phyloP scores from a whole-genome alignment of 2,113 vertebrate genomes.

The Glaucidium brasilianum region DNA sequence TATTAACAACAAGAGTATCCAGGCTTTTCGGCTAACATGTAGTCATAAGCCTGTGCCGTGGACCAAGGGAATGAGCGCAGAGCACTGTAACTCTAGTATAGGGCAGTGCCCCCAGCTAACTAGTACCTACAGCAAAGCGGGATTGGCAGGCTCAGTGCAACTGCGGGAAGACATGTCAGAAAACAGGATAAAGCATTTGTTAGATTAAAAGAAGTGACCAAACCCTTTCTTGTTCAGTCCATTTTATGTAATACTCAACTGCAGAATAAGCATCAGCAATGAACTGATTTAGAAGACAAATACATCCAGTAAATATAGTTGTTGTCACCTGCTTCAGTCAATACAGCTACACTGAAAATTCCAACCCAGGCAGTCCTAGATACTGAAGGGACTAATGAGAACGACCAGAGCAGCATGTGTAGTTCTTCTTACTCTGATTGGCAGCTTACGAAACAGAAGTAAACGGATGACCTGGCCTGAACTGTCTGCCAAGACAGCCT shows the following conservation, averaged over 20 bases:
- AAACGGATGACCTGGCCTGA: neutral
- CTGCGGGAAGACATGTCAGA: neutral
- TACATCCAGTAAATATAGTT: neutral
- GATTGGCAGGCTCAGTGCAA: neutral
- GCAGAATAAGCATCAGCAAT: neutral
- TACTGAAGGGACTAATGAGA: neutral
- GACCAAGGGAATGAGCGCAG: neutral
- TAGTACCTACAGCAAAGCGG: fast-evolving
- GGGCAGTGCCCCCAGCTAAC: neutral
- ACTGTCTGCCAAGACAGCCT: neutral
- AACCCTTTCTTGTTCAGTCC: neutral
- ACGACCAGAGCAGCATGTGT: neutral
- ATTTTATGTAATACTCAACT: neutral
- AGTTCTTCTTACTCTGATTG: neutral
- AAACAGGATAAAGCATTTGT: neutral
- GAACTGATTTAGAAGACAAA: neutral
- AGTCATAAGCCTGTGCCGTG: neutral
- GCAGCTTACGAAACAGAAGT: neutral
- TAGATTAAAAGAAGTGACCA: neutral
- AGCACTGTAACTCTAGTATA: too few relatives aligned
- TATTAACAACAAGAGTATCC: neutral
- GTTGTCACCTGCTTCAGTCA: neutral
- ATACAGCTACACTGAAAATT: neutral
- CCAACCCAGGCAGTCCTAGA: neutral
- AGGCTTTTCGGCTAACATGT: fast-evolving